Conservation (phyloP, 2,113 vertebrate genomes). For the Piprites chloris region DNA sequence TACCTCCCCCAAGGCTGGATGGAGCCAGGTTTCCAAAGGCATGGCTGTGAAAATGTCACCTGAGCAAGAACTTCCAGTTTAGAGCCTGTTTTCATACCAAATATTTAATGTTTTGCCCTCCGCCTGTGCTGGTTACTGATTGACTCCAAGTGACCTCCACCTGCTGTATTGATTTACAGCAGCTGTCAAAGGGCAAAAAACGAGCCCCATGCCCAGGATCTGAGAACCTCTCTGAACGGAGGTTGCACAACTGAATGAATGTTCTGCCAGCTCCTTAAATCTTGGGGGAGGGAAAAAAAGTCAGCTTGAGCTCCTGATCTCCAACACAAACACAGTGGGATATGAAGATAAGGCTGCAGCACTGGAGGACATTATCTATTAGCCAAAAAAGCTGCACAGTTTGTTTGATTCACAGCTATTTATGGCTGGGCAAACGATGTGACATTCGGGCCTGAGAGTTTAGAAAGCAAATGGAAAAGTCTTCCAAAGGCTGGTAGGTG, state of each 20-base stretch:
- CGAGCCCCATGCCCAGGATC: neutral
- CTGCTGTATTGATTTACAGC: conserved; percentile 32
- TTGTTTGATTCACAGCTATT: conserved; percentile 30
- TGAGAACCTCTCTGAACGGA: conserved; percentile 1
- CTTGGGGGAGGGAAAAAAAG: neutral
- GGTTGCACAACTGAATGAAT: conserved; percentile 18
- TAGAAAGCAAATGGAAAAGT: neutral
- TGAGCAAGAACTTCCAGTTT: neutral
- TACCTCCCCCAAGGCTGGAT: neutral
- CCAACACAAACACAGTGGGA: conserved; percentile 16
- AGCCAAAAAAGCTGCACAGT: neutral
- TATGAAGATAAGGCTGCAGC: neutral
- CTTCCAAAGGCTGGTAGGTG: neutral
- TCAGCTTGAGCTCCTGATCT: neutral
- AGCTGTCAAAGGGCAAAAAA: conserved; percentile 16
- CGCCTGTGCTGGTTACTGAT: conserved; percentile 2
- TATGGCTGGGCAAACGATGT: neutral
- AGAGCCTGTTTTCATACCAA: conserved; percentile 7
- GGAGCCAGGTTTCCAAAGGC: neutral
- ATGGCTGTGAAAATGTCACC: neutral
- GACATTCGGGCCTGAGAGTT: neutral
- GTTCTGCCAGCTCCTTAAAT: conserved; percentile 8
- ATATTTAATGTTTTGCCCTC: conserved; percentile 6
- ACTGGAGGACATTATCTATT: neutral
- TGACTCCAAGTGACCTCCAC: conserved; percentile 50